phyloP scores from a whole-genome alignment of 2,888 invertebrate genomes.

The Sialis fuliginosa region DNA sequence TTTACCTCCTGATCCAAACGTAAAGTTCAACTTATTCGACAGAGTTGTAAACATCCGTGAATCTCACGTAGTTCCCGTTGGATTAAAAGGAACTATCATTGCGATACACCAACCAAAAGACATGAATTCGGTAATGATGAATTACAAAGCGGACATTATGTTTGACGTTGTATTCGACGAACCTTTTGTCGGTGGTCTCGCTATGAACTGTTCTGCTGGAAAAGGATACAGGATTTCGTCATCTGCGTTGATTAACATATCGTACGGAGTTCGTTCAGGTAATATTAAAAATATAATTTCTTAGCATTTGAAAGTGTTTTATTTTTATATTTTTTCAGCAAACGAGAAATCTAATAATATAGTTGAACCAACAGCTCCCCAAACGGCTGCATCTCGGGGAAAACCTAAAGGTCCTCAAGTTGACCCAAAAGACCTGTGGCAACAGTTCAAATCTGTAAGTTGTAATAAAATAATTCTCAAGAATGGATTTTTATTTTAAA shows the following conservation, averaged over 20 bases:
- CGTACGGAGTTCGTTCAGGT: conserved; percentile 30
- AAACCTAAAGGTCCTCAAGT: too few species aligned
- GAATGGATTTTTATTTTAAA: too few species aligned
- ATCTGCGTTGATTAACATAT: conserved; percentile 39
- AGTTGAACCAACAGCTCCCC: too few species aligned
- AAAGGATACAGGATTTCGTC: conserved; percentile 33
- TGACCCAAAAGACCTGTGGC: too few species aligned
- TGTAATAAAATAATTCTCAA: too few species aligned
- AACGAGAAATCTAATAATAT: too few species aligned
- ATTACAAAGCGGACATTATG: conserved; percentile 36
- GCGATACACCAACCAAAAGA: conserved; percentile 32
- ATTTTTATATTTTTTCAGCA: not conserved
- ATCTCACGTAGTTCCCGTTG: conserved; percentile 62
- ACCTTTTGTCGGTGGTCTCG: conserved; percentile 47
- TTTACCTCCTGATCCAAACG: conserved; percentile 45
- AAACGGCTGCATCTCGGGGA: too few species aligned
- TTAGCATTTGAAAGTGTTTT: not conserved
- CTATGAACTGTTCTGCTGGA: conserved; percentile 27
- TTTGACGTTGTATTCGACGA: conserved; percentile 73
- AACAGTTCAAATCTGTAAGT: too few species aligned
- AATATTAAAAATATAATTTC: conserved; percentile 14
- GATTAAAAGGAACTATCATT: conserved; percentile 71
- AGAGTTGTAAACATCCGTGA: conserved; percentile 64
- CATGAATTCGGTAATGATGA: conserved; percentile 29
- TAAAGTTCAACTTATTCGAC: conserved; percentile 57